Base-by-base conservation (phyloP, 2,113 vertebrate genomes). In the Aegypius monachus region DNA sequence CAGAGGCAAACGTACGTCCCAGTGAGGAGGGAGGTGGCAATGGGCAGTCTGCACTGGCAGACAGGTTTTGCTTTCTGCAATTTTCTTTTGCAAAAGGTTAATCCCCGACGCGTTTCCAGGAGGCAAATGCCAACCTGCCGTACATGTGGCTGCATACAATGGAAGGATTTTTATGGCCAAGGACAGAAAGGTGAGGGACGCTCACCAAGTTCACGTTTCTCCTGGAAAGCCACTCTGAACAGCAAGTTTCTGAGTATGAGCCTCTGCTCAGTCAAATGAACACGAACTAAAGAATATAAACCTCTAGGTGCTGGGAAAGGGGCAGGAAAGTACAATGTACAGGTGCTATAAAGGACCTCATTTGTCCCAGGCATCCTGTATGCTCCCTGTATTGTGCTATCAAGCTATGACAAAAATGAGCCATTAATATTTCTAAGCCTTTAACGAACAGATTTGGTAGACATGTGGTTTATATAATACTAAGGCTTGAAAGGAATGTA, bases 31-130 rank as follows among this genome's bases (percentile, higher is more conserved):
- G 45, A 59, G 34, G n/a, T 10, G 42, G 68, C 66, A 80, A 58
- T 3, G 3, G 43, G 83, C 70, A 83, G 29, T 26, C 32, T 40
- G 31, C 29, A 31, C 38, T 13, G 36, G 65, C 0, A 1, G 50
- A 55, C 38, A 52, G 45, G 19, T 53, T 82, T 83, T 0, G 1
- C 48, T 26, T 34, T 45, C 50, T 85, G 72, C n/a, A 86, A 29
- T 84, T 93, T 50, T 72, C 81, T 93, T 93, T 66, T 61, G 18
- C 36, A 14, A 88, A 95, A 96, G 67, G 81, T 95, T 94, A 95
- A 94, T 93, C 71, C 20, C 66, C 2, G 38, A 68, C 2, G 1
- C 15, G 34, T 55, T 93, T 47, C 25, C 17, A 70, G 47, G 55
- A 71, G 77, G 67, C 61, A 70, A 80, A 87, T 4, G 23, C 73